Conservation (phyloP, 1,140 invertebrate genomes). For the Drepana arcuata region DNA sequence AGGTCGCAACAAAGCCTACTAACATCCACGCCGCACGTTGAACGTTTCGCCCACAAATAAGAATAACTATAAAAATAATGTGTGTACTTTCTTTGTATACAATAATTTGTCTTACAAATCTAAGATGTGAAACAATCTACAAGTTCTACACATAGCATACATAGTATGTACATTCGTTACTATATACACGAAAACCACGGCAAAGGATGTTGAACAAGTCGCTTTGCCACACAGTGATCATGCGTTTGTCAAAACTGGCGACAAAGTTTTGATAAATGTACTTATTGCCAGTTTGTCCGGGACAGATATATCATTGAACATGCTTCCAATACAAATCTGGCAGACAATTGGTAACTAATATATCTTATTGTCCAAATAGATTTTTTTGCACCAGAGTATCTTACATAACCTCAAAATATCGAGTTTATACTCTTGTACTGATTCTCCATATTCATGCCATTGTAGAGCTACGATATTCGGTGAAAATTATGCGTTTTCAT, state of each 20-base stretch:
- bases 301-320: too few relatives aligned
- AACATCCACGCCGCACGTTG: too few relatives aligned
- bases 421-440: too few relatives aligned
- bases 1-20: too few relatives aligned
- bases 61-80: slow-evolving; percentile 20
- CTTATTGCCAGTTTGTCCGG: too few relatives aligned
- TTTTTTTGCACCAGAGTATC: too few relatives aligned
- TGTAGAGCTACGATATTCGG: too few relatives aligned
- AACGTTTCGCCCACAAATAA: slow-evolving; percentile 6
- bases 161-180: slow-evolving; percentile 61
- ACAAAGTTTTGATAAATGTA: too few relatives aligned
- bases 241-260: too few relatives aligned
- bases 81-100: slow-evolving; percentile 26
- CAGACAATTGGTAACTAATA: slow-evolving; percentile 42
- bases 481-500: slow-evolving; percentile 9
- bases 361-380: slow-evolving; percentile 43
- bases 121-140: slow-evolving; percentile 58
- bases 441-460: too few relatives aligned
- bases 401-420: too few relatives aligned
- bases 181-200: slow-evolving; percentile 62
- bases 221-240: slow-evolving; percentile 25
- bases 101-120: slow-evolving; percentile 35
- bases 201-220: slow-evolving; percentile 28
- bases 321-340: slow-evolving; percentile 16
- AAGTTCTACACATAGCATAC: slow-evolving; percentile 61